Evolutionary conservation across 2,797 vertebrate genomes (phyloP).

Genomic region (Chloroceryle inda): DNA sequence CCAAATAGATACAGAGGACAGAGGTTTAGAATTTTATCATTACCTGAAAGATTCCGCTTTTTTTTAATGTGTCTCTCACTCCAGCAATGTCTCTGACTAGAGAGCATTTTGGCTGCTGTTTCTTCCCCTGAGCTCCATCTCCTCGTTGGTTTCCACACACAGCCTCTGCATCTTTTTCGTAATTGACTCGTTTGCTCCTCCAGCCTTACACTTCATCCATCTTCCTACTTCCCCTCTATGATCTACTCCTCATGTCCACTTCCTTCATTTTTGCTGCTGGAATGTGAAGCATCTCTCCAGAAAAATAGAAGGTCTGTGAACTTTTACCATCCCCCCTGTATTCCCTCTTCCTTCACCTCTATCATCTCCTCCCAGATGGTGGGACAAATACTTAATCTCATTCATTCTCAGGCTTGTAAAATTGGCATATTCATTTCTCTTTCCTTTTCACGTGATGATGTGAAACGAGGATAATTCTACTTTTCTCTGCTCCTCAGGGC

Average conservation of each 20-base stretch:
- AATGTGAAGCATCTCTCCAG: constrained; percentile 51
- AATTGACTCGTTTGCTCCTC: constrained; percentile 57
- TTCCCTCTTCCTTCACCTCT: constrained; percentile 29
- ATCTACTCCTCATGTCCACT: constrained; percentile 38
- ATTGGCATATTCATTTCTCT: background rate
- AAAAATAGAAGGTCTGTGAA: constrained; percentile 46
- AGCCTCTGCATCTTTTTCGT: constrained; percentile 32
- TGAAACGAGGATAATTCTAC: background rate
- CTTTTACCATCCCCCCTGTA: constrained; percentile 18
- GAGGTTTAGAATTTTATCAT: background rate
- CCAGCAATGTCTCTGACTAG: background rate
- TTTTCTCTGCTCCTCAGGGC: background rate
- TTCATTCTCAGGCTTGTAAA: constrained; percentile 36
- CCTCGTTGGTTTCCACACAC: background rate
- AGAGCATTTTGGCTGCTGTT: constrained; percentile 26
- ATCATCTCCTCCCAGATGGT: constrained; percentile 40
- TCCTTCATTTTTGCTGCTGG: constrained; percentile 49
- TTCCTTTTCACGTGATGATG: background rate
- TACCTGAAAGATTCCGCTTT: background rate
- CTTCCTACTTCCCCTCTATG: constrained; percentile 61
- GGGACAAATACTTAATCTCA: background rate
- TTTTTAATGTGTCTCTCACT: background rate
- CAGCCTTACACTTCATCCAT: constrained; percentile 67
- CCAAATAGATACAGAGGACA: background rate
- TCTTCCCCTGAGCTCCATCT: constrained; percentile 46